Evolutionary conservation across 2,797 vertebrate species (phyloP).

Genomic region (Avahi laniger): DNA sequence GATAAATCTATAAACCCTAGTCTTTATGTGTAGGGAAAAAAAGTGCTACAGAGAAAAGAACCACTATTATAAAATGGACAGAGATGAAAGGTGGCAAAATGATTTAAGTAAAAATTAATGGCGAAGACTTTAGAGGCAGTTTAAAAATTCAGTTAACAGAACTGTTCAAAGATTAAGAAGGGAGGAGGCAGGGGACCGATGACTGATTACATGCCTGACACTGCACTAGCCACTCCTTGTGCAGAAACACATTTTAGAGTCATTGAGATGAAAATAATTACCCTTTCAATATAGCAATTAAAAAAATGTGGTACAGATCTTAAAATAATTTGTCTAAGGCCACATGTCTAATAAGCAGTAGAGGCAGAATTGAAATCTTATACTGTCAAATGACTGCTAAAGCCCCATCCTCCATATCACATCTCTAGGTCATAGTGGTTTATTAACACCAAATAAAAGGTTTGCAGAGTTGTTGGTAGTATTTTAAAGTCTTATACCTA

Average conservation of each 20-base stretch:
- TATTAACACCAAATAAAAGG: not conserved
- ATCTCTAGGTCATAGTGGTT: not conserved
- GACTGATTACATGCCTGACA: not conserved
- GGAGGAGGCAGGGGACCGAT: not conserved
- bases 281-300: not conserved
- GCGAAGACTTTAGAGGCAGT: not conserved
- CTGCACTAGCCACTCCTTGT: not conserved
- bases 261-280: not conserved
- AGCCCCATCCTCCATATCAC: not conserved
- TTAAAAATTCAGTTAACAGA: slow-evolving; percentile 29
- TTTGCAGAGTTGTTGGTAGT: not conserved
- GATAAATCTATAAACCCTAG: not conserved
- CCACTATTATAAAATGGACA: slow-evolving; percentile 18
- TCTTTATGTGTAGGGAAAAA: not conserved
- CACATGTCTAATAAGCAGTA: not conserved
- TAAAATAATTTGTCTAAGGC: not conserved
- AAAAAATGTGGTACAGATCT: not conserved
- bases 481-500: not conserved
- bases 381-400: not conserved
- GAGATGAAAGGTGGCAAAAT: slow-evolving; percentile 5
- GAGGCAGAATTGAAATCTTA: not conserved
- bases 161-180: not conserved
- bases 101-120: slow-evolving; percentile 43
- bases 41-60: not conserved
- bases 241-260: not conserved